phyloP scores from a whole-genome alignment of 2,797 vertebrate genomes.

The Zenarchopterus dispar region DNA sequence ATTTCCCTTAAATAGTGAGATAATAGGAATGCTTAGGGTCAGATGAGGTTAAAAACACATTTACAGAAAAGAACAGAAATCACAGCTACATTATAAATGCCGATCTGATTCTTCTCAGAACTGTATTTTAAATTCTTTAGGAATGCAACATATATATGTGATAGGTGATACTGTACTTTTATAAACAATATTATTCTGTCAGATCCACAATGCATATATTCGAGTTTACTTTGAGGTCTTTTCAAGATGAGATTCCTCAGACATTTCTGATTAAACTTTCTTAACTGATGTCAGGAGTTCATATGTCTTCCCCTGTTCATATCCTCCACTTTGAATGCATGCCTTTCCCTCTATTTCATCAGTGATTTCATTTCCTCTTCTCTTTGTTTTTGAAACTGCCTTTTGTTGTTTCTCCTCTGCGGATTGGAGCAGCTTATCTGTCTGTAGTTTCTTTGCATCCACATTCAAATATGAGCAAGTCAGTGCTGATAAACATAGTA shows the following conservation, averaged over 20 bases:
- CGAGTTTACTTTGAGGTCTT: background rate
- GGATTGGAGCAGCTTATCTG: constrained; percentile 2
- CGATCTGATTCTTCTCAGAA: constrained; percentile 4
- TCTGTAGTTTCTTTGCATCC: constrained; percentile 20
- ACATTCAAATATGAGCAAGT: constrained; percentile 29
- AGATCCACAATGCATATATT: background rate
- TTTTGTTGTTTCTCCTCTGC: background rate
- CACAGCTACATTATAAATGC: background rate
- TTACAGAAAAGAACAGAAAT: constrained; percentile 14
- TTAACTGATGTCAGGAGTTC: constrained; percentile 25
- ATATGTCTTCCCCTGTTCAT: constrained; percentile 24
- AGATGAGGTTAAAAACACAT: constrained; percentile 25
- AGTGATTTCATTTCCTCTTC: constrained; percentile 50
- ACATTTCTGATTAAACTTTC: constrained; percentile 12
- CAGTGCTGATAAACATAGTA: constrained; percentile 24
- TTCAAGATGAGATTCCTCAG: constrained; percentile 6
- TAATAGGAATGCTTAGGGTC: constrained; percentile 40
- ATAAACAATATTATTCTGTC: background rate
- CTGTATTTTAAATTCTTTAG: constrained; percentile 1
- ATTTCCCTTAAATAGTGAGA: constrained; percentile 59
- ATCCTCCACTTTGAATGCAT: constrained; percentile 34
- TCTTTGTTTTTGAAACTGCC: constrained; percentile 36
- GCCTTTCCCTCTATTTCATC: constrained; percentile 34
- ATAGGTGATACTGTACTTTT: background rate
- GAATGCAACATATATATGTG: background rate